Conservation (phyloP, 2,888 invertebrate genomes). For the Aporophyla lueneburgensis region DNA sequence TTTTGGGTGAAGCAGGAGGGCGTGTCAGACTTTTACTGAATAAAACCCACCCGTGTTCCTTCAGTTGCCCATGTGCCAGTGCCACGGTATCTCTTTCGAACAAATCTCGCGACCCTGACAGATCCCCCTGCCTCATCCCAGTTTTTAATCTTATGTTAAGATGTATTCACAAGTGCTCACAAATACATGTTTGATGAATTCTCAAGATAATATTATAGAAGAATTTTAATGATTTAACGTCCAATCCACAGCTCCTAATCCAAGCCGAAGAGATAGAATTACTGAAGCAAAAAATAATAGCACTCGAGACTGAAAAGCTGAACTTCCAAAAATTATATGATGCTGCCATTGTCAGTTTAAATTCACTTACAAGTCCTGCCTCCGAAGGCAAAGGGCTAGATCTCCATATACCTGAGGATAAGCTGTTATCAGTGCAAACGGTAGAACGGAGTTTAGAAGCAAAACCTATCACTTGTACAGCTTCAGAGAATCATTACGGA, state of each 20-base stretch:
- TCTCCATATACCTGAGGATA: conserved; percentile 81
- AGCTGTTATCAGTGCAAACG: conserved; percentile 71
- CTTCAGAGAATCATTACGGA: conserved; percentile 88
- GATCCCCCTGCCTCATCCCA: too few species aligned
- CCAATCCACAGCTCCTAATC: conserved; percentile 80
- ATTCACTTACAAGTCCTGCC: conserved; percentile 86
- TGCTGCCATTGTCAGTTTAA: conserved; percentile 87
- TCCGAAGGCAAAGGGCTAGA: conserved; percentile 83
- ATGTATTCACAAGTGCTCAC: neutral
- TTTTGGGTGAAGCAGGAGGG: too few species aligned
- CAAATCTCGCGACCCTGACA: too few species aligned
- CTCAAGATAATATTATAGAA: neutral
- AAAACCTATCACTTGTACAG: conserved; percentile 84
- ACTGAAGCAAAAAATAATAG: conserved; percentile 89
- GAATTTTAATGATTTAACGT: neutral
- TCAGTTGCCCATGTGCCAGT: too few species aligned
- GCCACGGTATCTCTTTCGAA: too few species aligned
- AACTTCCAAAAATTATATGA: conserved; percentile 90
- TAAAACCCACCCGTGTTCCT: too few species aligned
- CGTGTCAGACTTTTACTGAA: too few species aligned
- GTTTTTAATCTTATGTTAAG: neutral
- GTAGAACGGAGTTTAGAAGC: conserved; percentile 72
- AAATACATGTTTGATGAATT: neutral
- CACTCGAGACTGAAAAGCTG: conserved; percentile 90
- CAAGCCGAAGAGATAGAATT: conserved; percentile 90